phyloP scores from a whole-genome alignment of 2,113 vertebrate species.

The Neotoma lepida region DNA sequence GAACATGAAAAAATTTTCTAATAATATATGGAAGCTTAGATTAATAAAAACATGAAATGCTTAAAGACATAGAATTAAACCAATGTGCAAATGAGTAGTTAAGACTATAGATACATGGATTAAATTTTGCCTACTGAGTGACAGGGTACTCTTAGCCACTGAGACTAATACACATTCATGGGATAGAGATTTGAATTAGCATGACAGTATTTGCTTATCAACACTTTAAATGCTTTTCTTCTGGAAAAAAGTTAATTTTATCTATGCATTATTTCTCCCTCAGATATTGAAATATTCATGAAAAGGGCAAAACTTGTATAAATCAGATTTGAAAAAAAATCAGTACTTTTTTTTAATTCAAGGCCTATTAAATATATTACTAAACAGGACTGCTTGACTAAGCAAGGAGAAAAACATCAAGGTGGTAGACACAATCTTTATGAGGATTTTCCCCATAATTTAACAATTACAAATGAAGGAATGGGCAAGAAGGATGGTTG shows the following conservation, averaged over 20 bases:
- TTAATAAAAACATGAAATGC: slow-evolving; percentile 67
- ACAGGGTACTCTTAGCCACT: slow-evolving; percentile 49
- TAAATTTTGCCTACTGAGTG: slow-evolving; percentile 63
- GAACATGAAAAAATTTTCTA: slow-evolving; percentile 48
- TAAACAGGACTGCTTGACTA: not conserved
- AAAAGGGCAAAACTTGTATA: not conserved
- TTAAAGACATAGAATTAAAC: slow-evolving; percentile 67
- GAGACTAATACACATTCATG: slow-evolving; percentile 51
- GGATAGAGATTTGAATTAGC: slow-evolving; percentile 48
- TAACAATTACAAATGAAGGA: slow-evolving; percentile 10
- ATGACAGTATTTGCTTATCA: slow-evolving; percentile 32
- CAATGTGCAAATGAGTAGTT: slow-evolving; percentile 66
- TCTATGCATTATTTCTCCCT: not conserved
- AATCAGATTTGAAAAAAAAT: slow-evolving; percentile 10
- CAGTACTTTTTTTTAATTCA: not conserved
- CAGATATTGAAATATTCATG: not conserved
- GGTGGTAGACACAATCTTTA: not conserved
- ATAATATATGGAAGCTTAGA: slow-evolving; percentile 55
- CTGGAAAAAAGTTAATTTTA: slow-evolving; percentile 42
- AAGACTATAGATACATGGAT: slow-evolving; percentile 67
- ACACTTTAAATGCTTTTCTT: not conserved
- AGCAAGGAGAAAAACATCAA: not conserved
- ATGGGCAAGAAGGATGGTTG: not conserved
- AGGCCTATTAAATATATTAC: not conserved
- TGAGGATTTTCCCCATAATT: not conserved